Evolutionary conservation across 1,140 invertebrate species (phyloP).

Genomic region (Sipha flava): DNA sequence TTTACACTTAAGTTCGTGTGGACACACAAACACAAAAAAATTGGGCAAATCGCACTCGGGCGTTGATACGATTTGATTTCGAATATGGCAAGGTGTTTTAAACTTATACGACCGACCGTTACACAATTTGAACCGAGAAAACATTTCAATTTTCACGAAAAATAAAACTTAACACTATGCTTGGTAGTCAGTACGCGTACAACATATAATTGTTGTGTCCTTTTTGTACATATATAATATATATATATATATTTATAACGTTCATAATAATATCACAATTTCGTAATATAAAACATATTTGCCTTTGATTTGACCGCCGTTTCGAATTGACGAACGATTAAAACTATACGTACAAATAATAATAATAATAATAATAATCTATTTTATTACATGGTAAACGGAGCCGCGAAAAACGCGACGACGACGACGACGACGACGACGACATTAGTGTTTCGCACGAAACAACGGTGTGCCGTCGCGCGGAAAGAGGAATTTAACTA

Average conservation of each 20-base stretch:
- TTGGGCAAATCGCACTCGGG: neutral
- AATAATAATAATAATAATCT: neutral
- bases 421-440: too few species aligned
- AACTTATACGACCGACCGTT: neutral
- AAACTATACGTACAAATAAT: neutral
- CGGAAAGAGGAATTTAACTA: too few species aligned
- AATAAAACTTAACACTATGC: neutral
- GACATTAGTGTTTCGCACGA: too few species aligned
- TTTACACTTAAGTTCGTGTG: neutral
- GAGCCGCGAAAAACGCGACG: neutral
- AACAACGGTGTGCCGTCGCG: too few species aligned
- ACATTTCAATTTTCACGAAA: neutral
- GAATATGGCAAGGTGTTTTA: neutral
- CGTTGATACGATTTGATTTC: neutral
- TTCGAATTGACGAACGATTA: neutral
- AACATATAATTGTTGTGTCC: too few species aligned
- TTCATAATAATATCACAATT: neutral
- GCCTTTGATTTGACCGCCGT: slow-evolving; percentile 3
- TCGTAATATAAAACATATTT: neutral
- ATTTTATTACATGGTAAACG: slow-evolving; percentile 17
- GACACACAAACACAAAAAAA: neutral
- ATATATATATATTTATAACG: neutral
- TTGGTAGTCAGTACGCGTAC: neutral
- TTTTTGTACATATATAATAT: too few species aligned
- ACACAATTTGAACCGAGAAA: too few species aligned